Evolutionary conservation across 2,113 vertebrate genomes (phyloP).

Genomic region (Podarcis raffonei): DNA sequence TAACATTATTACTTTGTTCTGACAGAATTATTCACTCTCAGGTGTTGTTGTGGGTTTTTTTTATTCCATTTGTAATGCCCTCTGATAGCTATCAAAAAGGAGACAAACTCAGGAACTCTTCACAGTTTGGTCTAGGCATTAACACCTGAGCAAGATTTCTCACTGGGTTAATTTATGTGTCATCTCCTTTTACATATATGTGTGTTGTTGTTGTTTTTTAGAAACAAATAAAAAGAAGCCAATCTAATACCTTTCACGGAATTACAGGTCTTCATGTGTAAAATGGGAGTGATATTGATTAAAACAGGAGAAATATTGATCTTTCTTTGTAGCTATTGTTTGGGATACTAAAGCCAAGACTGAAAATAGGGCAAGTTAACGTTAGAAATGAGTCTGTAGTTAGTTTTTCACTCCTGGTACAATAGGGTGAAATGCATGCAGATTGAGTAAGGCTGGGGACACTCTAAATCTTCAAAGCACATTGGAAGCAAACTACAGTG

Average conservation of each 20-base stretch:
- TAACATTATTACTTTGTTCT: conserved; percentile 25
- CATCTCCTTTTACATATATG: not conserved
- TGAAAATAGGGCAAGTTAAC: not conserved
- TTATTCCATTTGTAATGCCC: conserved; percentile 13
- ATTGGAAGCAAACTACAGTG: too few species aligned
- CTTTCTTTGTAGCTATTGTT: not conserved
- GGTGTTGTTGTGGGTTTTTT: not conserved
- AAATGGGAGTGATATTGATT: not conserved
- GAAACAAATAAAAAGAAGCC: not conserved
- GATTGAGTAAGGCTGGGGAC: not conserved
- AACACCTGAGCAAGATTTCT: not conserved
- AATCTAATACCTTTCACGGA: not conserved
- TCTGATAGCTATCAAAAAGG: conserved; percentile 21
- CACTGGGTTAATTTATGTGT: not conserved
- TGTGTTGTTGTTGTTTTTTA: not conserved
- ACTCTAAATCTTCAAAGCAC: too few species aligned
- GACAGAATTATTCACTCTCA: conserved; percentile 31
- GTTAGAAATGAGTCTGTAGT: not conserved
- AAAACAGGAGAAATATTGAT: too few species aligned
- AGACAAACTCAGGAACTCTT: not conserved
- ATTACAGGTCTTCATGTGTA: not conserved
- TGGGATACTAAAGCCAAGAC: not conserved
- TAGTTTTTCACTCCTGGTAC: not conserved
- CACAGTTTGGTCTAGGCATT: not conserved
- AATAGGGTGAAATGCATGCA: not conserved